phyloP scores from a whole-genome alignment of 2,113 vertebrate species.

The Brachypteracias leptosomus region DNA sequence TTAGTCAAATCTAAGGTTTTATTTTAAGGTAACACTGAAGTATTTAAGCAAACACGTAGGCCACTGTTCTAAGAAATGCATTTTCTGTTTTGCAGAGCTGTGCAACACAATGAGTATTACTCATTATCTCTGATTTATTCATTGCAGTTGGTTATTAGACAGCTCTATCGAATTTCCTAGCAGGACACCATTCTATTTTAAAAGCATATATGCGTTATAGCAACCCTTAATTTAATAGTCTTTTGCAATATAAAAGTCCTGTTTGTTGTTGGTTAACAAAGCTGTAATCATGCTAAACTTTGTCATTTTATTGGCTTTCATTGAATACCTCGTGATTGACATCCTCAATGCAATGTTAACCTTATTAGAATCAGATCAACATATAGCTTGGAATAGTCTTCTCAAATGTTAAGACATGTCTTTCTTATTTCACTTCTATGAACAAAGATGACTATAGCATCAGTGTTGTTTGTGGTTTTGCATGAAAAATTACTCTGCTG shows the following conservation, averaged over 20 bases:
- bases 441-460: neutral
- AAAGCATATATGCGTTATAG: neutral
- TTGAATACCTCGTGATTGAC: neutral
- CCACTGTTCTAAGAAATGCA: neutral
- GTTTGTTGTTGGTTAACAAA: neutral
- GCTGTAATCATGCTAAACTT: neutral
- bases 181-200: neutral
- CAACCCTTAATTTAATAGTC: neutral
- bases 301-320: neutral
- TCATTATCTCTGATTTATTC: neutral
- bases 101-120: neutral
- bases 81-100: neutral
- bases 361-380: neutral
- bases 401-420: neutral
- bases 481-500: too few relatives aligned
- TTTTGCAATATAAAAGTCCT: neutral
- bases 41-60: neutral
- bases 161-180: neutral
- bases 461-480: neutral
- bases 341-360: neutral
- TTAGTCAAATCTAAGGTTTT: neutral
- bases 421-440: neutral
- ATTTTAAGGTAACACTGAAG: neutral
- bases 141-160: neutral
- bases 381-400: neutral